Evolutionary conservation across 2,113 vertebrate species (phyloP), one percentile per base, ranked within the genome.

Genomic region (Mormyrus iriodes): DNA sequence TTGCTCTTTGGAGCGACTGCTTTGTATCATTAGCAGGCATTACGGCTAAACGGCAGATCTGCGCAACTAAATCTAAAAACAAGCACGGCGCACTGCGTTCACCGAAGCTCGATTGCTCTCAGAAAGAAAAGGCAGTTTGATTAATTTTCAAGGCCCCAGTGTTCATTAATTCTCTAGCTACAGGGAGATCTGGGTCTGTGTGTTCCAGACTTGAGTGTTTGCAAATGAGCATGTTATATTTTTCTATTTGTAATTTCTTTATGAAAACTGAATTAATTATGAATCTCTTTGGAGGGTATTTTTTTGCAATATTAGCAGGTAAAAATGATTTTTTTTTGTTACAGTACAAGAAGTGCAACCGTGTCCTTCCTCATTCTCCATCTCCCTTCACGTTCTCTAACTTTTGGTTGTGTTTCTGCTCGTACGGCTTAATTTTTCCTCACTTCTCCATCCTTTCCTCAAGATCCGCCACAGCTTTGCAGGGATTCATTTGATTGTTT

Each of bases 161-260:
- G 58, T 55, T 89, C 49, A 89, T 89, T 89, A 76, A 89, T 89
- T 53, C 52, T 39, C 21, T 48, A 27, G 21, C 76, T 79, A 46
- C 39, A 61, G 79, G 76, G 76, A 58, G 35, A 27, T 24, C 21
- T 10, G 21, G 65, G 7, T 76, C 52, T 89, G 19, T 89, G 79
- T 85, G 46, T 82, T 53, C 52, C 51, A 87, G 86, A 61, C 27
- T n/a, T 24, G 24, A 31, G 9, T 73, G 31, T 46, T 88, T 82
- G 27, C 27, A 79, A 88, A 88, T 79, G 42, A 39, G 46, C 15
- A 52, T 44, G 76, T 35, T 35, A 55, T 15, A 21, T n/a, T 21
- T 79, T 83, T 44, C 39, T 46, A 21, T 55, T 89, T 84, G 88
- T 42, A 61, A 89, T 83, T 84, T 61, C 31, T 12, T 89, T 31